Evolutionary conservation across 2,888 invertebrate genomes (phyloP).

Genomic region (Trichogramma dendrolimi): DNA sequence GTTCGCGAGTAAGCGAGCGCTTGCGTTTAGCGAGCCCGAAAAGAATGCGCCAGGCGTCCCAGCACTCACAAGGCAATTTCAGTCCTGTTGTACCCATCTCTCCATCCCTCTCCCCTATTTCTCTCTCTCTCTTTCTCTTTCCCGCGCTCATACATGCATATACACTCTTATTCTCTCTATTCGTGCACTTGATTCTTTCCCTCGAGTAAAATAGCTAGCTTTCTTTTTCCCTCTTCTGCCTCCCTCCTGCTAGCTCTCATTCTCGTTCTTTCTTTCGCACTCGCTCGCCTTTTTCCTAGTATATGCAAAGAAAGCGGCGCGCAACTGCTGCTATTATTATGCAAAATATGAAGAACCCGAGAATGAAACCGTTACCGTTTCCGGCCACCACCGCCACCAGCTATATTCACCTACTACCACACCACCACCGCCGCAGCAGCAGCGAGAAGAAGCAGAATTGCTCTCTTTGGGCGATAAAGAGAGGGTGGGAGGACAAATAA

Average conservation of each 20-base stretch:
- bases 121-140: constrained; percentile 1
- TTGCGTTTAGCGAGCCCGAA: constrained; percentile 4
- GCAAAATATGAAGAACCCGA: constrained; percentile 19
- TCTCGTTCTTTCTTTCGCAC: too few species aligned
- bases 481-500: constrained; percentile 13
- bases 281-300: too few species aligned
- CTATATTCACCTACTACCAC: too few species aligned
- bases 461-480: constrained; percentile 16
- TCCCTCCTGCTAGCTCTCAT: too few species aligned
- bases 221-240: too few species aligned
- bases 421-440: too few species aligned
- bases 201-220: too few species aligned
- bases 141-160: not conserved
- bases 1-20: not conserved
- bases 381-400: not conserved
- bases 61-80: not conserved
- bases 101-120: not conserved
- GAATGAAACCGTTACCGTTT: constrained; percentile 21
- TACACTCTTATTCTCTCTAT: not conserved
- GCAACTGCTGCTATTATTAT: constrained; percentile 17
- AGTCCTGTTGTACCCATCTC: not conserved
- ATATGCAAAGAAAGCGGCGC: not conserved
- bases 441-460: constrained; percentile 2
- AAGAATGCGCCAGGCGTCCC: constrained; percentile 10
- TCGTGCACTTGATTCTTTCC: too few species aligned